Base-by-base conservation (phyloP, 2,797 vertebrate species). In the Oryzias dopingdopingensis region DNA sequence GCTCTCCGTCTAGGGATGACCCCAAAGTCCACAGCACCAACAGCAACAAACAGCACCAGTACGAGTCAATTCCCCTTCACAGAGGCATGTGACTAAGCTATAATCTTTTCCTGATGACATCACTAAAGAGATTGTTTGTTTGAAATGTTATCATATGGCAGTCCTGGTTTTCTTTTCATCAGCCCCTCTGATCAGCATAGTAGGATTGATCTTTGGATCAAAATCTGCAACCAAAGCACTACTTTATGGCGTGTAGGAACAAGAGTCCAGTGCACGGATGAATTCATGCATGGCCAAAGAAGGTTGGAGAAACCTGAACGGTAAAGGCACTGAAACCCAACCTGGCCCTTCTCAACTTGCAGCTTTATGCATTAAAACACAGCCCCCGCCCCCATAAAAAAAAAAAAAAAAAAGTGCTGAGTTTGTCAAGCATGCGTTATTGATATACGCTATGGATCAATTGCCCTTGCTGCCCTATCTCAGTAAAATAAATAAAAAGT, bases 401-500 rank as follows among this genome's bases (percentile, higher is more conserved):
- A 32, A 37, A 32, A 32, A 29, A 32, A 84, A 32, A 37, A 37
- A 85, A 88, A 87, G 69, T 81, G 80, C 82, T 75, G 77, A 88
- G 73, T 51, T 22, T 76, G 67, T 55, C 15, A 10, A 59, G 70
- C 72, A 78, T 65, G 73, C 24, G 59, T 56, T 86, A 83, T 83
- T 72, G 80, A 90, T 83, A 77, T 32, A 47, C 40, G 47, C 44
- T 49, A 32, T 1, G 46, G 78, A 86, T 88, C 81, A 78, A 78
- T 83, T 4, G 52, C 67, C 62, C 72, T n/a, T 61, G 56, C 67
- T 65, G 75, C 66, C 67, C 70, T 64, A 67, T 77, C 81, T 80
- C 68, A 46, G 52, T 73, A 62, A 59, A 75, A 82, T 79, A 74
- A 70, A 74, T 81, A 84, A 80, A 74, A 81, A 84, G 72, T 44